Percentiles rank a stretch among this genome's conserved stretches.
phyloP scores from a whole-genome alignment of 2,113 vertebrate species.

The Capreolus pygargus region DNA sequence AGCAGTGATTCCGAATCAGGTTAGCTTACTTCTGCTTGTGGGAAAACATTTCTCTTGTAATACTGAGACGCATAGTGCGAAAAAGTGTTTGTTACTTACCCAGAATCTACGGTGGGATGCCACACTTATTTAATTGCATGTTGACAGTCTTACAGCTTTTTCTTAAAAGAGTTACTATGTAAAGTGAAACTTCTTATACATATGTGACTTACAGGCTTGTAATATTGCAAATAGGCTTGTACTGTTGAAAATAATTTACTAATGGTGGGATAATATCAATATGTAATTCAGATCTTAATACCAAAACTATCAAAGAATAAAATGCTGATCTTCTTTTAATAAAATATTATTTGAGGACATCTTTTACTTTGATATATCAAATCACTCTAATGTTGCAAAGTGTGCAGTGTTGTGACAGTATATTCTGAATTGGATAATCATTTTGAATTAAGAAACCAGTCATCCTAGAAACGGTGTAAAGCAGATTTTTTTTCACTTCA shows the following conservation, averaged over 20 bases:
- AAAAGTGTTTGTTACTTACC: conserved; percentile 3
- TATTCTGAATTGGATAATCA: conserved; percentile 12
- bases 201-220: conserved; percentile 10
- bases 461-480: background rate
- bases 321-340: conserved; percentile 18
- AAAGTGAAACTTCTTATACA: conserved; percentile 21
- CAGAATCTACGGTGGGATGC: background rate
- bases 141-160: conserved; percentile 25
- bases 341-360: background rate
- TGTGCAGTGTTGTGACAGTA: background rate
- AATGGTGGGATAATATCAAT: background rate
- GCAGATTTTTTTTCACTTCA: background rate
- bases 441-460: conserved; percentile 55
- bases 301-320: background rate
- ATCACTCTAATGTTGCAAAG: background rate
- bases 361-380: background rate
- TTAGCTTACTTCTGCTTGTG: conserved; percentile 76
- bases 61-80: background rate
- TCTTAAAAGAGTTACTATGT: conserved; percentile 27
- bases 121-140: conserved; percentile 8
- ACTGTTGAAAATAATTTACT: conserved; percentile 20
- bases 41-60: background rate
- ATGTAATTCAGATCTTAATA: conserved; percentile 4
- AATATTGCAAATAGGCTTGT: background rate
- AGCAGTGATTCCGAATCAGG: conserved; percentile 90